phyloP scores from a whole-genome alignment of 2,888 invertebrate genomes.

The Cataglyphis rosenhaueri region DNA sequence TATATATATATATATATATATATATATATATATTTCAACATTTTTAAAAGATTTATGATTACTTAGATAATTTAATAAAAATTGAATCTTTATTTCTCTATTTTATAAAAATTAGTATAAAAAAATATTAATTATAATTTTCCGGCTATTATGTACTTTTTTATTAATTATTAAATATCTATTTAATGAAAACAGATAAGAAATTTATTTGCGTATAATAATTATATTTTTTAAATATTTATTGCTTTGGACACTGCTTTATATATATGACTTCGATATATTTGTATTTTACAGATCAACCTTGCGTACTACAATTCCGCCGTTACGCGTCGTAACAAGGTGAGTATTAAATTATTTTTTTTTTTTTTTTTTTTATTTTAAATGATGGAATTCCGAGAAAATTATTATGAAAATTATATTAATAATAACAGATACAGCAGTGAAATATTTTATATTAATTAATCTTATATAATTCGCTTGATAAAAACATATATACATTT shows the following conservation, averaged over 20 bases:
- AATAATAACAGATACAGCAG: too few relatives aligned
- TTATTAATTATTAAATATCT: background rate
- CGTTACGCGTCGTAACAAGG: background rate
- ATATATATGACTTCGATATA: background rate
- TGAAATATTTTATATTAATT: too few relatives aligned
- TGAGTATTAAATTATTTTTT: background rate
- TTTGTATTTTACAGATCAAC: background rate
- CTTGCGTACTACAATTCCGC: background rate
- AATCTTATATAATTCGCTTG: too few relatives aligned
- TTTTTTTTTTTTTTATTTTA: background rate
- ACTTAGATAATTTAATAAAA: background rate
- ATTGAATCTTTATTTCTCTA: background rate
- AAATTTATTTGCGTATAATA: background rate
- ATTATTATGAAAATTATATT: too few relatives aligned
- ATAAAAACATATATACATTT: too few relatives aligned
- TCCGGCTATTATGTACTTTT: background rate
- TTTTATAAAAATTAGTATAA: background rate
- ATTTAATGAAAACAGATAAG: background rate
- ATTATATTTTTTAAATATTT: background rate
- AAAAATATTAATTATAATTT: background rate
- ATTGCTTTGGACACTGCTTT: background rate
- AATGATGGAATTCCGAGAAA: background rate
- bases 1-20: too few relatives aligned
- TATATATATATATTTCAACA: background rate
- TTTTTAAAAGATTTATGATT: background rate